Evolutionary conservation across 2,113 vertebrate species (phyloP).

Genomic region (Telmatochromis sp.): DNA sequence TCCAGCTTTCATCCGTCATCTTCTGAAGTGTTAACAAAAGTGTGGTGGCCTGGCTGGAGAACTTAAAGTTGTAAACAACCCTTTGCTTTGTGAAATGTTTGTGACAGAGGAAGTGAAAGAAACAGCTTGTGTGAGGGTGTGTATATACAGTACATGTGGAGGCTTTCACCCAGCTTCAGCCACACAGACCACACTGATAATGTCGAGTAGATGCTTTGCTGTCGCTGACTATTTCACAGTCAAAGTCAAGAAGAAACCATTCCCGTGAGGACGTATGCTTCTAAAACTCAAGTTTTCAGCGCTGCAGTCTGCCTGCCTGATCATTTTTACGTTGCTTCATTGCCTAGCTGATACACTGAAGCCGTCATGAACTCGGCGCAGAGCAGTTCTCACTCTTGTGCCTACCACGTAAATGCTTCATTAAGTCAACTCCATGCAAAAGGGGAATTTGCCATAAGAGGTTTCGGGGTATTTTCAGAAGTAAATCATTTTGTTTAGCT

Average conservation of each 20-base stretch:
- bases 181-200: slow-evolving; percentile 17
- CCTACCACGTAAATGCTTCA: not conserved
- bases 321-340: not conserved
- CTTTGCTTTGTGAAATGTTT: not conserved
- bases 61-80: not conserved
- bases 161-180: not conserved
- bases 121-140: not conserved
- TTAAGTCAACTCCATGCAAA: not conserved
- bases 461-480: not conserved
- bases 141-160: not conserved
- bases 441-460: not conserved
- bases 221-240: not conserved
- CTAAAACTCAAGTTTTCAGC: not conserved
- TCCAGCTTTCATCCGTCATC: not conserved
- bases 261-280: not conserved
- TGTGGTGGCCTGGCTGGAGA: not conserved
- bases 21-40: not conserved
- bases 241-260: not conserved
- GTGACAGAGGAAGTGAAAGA: slow-evolving; percentile 7
- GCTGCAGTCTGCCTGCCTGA: not conserved
- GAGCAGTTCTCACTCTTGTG: not conserved
- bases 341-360: not conserved
- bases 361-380: not conserved
- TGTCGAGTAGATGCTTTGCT: not conserved
- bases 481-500: slow-evolving; percentile 15